These are phyloP conservation scores for Flexamia atlantica DNA, from an alignment of 2,888 invertebrate genomes.

Conservation along the genomic window DNA sequence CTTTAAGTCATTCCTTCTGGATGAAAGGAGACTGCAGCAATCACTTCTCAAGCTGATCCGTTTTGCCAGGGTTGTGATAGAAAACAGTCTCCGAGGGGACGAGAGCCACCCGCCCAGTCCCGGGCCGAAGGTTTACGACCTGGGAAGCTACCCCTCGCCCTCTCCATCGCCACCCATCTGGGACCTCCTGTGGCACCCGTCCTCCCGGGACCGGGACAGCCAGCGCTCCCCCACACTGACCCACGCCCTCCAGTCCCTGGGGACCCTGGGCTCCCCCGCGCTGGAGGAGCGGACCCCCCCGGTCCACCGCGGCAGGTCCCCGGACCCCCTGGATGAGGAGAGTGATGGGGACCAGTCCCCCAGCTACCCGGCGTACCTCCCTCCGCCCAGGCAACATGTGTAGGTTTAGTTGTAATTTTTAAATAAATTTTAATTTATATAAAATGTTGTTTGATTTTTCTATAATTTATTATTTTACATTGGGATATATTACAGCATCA, in stretches of 20 bases:
- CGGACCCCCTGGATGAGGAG: background rate
- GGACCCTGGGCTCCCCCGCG: conserved; percentile 49
- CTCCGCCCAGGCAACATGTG: conserved; percentile 11
- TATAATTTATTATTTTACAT: background rate
- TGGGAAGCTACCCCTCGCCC: background rate
- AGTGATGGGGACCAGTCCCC: conserved; percentile 8
- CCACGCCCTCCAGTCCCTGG: conserved; percentile 46
- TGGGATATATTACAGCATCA: no score
- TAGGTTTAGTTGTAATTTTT: background rate
- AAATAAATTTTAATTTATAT: conserved; percentile 10
- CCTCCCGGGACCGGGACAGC: background rate
- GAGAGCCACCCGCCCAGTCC: conserved; percentile 49
- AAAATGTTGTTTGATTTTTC: background rate
- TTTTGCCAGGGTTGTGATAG: conserved; percentile 57
- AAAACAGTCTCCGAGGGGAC: conserved; percentile 61
- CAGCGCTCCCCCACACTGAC: conserved; percentile 20
- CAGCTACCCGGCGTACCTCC: conserved; percentile 32
- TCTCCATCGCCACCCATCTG: conserved; percentile 16
- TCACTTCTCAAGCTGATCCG: background rate
- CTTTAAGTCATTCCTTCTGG: no score
- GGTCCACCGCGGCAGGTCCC: conserved; percentile 41
- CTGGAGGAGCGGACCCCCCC: conserved; percentile 65
- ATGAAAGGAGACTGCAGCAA: no score
- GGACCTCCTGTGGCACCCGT: conserved; percentile 30
- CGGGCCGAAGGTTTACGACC: background rate